phyloP scores from a whole-genome alignment of 92 coral and sea anemone genomes.

The Paramuricea clavata region DNA sequence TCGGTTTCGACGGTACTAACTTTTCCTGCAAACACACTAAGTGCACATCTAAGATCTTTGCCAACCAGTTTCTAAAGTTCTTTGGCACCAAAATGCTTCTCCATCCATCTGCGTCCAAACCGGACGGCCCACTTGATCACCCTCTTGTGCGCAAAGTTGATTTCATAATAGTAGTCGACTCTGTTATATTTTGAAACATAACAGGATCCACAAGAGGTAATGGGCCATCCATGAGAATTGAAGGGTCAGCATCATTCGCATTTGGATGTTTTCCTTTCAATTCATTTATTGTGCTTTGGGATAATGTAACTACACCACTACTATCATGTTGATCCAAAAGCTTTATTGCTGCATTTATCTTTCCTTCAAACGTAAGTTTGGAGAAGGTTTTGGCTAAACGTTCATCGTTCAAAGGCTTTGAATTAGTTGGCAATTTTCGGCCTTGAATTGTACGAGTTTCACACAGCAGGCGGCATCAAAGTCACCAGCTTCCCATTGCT shows the following conservation, averaged over 20 bases:
- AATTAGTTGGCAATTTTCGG: conserved; percentile 31
- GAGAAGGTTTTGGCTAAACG: no score
- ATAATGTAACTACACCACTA: no score
- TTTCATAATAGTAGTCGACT: conserved; percentile 31
- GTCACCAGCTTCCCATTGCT: conserved; percentile 55
- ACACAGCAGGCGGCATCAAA: conserved; percentile 41
- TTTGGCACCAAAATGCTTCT: conserved; percentile 36
- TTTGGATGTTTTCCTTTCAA: no score
- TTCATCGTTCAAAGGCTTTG: conserved; percentile 37
- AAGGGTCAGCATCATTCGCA: no score
- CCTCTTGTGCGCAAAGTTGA: conserved; percentile 42
- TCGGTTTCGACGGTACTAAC: conserved; percentile 21
- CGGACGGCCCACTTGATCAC: no score
- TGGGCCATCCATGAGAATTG: no score
- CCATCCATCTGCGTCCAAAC: conserved; percentile 28
- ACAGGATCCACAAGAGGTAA: no score
- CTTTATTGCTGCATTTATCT: no score
- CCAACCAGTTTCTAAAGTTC: conserved; percentile 33
- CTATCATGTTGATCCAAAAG: no score
- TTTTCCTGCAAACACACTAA: conserved; percentile 17
- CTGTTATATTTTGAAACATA: conserved; percentile 30
- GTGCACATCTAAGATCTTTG: conserved; percentile 19
- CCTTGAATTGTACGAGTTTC: conserved; percentile 56
- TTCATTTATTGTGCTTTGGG: no score
- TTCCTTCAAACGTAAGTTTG: no score